Evolutionary conservation across 2,113 vertebrate species (phyloP).

Genomic region (Helogale parvula): DNA sequence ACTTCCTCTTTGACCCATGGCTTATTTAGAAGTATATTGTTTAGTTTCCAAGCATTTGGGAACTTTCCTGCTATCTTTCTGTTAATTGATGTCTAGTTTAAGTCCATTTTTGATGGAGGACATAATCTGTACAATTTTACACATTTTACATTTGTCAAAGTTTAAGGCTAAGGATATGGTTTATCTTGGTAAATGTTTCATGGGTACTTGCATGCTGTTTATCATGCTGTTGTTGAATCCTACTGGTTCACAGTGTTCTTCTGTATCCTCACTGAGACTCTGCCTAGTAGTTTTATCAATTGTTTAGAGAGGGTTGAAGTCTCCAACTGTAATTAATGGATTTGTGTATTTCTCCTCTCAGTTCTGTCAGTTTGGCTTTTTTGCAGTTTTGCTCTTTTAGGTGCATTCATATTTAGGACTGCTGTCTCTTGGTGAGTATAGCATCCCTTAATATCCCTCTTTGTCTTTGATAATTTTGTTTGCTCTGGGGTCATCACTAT

Average conservation of each 20-base stretch:
- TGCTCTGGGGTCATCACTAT: neutral
- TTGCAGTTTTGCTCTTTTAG: neutral
- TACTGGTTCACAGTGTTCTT: neutral
- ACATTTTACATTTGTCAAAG: neutral
- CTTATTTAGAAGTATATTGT: neutral
- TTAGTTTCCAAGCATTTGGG: neutral
- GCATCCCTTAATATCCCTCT: neutral
- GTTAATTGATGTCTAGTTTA: neutral
- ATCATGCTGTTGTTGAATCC: neutral
- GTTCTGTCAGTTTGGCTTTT: neutral
- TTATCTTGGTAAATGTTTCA: slow-evolving; percentile 25
- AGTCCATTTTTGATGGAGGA: neutral
- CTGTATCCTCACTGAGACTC: neutral
- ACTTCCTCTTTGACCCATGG: neutral
- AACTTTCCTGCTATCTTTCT: neutral
- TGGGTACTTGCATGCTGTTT: neutral
- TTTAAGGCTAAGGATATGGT: neutral
- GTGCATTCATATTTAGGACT: neutral
- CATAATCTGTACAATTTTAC: neutral
- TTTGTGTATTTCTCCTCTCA: neutral
- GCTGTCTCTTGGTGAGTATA: neutral
- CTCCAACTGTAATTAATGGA: neutral
- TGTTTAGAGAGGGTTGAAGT: neutral
- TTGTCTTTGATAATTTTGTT: neutral
- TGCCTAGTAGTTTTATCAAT: neutral